Percentiles rank a stretch among this genome's conserved stretches.
Evolutionary conservation across 2,888 invertebrate species (phyloP).

Genomic region (Melipona bicolor): DNA sequence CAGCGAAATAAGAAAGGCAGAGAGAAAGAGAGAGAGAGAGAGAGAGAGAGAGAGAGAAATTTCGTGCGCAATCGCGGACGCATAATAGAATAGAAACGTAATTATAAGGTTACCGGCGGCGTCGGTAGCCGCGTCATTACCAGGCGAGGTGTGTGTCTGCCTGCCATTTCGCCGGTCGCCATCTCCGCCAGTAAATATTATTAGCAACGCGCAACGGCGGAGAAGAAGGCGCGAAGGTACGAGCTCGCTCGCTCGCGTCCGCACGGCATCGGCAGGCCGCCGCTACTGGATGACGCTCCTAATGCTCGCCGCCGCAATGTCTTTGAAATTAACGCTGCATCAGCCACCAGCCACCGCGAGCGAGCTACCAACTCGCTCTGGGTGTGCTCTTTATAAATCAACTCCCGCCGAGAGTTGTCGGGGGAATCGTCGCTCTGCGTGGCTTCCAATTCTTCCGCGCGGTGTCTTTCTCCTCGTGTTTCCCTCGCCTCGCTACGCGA

Average conservation of each 20-base stretch:
- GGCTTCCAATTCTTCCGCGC: slow-evolving; percentile 41
- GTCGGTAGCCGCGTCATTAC: slow-evolving; percentile 75
- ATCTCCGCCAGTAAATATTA: slow-evolving; percentile 63
- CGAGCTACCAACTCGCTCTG: slow-evolving; percentile 34
- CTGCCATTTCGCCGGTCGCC: slow-evolving; percentile 68
- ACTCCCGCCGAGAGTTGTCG: slow-evolving; percentile 59
- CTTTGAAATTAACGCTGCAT: slow-evolving; percentile 67
- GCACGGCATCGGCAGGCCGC: slow-evolving; percentile 25
- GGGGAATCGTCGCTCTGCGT: slow-evolving; percentile 47
- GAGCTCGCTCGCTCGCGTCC: slow-evolving; percentile 9
- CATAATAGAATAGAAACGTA: slow-evolving; percentile 78
- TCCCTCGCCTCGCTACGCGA: background rate
- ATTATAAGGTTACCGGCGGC: slow-evolving; percentile 76
- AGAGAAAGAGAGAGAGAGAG: background rate
- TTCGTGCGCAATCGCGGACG: slow-evolving; percentile 68
- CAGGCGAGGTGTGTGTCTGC: slow-evolving; percentile 72
- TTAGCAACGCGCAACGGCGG: slow-evolving; percentile 59
- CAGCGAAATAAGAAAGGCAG: too few relatives aligned
- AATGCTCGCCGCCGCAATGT: slow-evolving; percentile 55
- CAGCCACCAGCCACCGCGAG: slow-evolving; percentile 31
- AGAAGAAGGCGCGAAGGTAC: slow-evolving; percentile 28
- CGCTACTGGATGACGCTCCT: slow-evolving; percentile 51
- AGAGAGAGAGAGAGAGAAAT: slow-evolving; percentile 35
- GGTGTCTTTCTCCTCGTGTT: background rate
- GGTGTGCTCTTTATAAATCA: slow-evolving; percentile 60